Evolutionary conservation across 2,113 vertebrate genomes (phyloP).

Genomic region (Nothoprocta pentlandii): DNA sequence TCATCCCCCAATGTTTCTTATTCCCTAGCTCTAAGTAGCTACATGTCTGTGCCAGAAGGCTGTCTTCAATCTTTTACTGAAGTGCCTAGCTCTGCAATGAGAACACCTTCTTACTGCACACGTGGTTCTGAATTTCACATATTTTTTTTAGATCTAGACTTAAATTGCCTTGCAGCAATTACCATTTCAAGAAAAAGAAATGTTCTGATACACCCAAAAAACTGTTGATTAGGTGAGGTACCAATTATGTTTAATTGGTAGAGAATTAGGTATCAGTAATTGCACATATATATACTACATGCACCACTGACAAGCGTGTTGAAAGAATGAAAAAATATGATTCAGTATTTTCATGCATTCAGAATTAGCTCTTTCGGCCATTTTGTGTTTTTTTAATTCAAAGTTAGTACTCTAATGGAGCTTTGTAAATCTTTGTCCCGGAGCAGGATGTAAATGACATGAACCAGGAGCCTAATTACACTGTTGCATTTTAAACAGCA

Average conservation of each 20-base stretch:
- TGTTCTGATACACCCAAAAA: not conserved
- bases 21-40: not conserved
- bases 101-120: not conserved
- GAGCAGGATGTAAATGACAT: not conserved
- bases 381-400: not conserved
- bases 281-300: not conserved
- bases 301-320: not conserved
- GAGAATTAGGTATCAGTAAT: slow-evolving; percentile 15
- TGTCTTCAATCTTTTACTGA: not conserved
- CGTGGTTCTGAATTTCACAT: not conserved
- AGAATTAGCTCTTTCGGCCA: not conserved
- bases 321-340: not conserved
- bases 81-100: not conserved
- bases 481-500: not conserved
- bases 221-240: not conserved
- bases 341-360: not conserved
- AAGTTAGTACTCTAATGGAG: not conserved
- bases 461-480: not conserved
- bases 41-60: not conserved
- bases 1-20: not conserved
- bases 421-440: not conserved
- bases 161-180: not conserved
- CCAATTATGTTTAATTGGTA: not conserved
- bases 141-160: not conserved
- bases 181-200: not conserved